phyloP scores from a whole-genome alignment of 64 coral and sea anemone species.

The Montipora sp. region DNA sequence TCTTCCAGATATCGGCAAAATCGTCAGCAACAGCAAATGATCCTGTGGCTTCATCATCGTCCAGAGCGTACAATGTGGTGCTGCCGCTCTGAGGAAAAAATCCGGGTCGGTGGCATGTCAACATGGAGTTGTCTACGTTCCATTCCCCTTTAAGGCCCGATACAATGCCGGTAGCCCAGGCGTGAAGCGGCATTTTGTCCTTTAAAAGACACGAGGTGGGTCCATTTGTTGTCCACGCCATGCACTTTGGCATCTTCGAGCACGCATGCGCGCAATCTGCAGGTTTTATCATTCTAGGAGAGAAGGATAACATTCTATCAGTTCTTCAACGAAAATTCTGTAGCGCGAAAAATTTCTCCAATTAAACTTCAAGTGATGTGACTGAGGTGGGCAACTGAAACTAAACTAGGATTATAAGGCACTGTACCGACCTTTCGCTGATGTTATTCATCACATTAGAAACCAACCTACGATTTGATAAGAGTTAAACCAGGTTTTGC shows the following conservation, averaged over 20 bases:
- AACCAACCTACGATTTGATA: too few relatives aligned
- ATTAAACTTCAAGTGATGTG: too few relatives aligned
- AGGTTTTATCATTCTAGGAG: constrained; percentile 74
- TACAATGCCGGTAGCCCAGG: constrained; percentile 85
- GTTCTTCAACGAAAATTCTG: background rate
- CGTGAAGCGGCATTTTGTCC: constrained; percentile 87
- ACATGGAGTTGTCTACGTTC: constrained; percentile 72
- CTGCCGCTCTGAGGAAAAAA: constrained; percentile 93
- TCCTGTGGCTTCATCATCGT: constrained; percentile 27
- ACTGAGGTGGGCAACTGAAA: too few relatives aligned
- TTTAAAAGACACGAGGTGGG: constrained; percentile 91
- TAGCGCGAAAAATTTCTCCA: background rate
- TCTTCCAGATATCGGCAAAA: constrained; percentile 77
- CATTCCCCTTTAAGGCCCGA: constrained; percentile 87
- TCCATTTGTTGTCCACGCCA: constrained; percentile 92
- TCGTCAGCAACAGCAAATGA: constrained; percentile 89
- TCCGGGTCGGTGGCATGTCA: constrained; percentile 74
- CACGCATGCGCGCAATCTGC: constrained; percentile 86
- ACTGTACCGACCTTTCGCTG: too few relatives aligned
- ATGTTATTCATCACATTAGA: too few relatives aligned
- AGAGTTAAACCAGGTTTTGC: too few relatives aligned
- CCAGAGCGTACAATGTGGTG: constrained; percentile 69
- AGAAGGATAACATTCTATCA: too few relatives aligned
- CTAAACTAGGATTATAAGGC: too few relatives aligned
- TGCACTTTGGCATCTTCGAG: constrained; percentile 85